Percentiles rank a stretch among this genome's conserved stretches.
Conservation (phyloP, 2,888 invertebrate species). For the Melanophora roralis region DNA sequence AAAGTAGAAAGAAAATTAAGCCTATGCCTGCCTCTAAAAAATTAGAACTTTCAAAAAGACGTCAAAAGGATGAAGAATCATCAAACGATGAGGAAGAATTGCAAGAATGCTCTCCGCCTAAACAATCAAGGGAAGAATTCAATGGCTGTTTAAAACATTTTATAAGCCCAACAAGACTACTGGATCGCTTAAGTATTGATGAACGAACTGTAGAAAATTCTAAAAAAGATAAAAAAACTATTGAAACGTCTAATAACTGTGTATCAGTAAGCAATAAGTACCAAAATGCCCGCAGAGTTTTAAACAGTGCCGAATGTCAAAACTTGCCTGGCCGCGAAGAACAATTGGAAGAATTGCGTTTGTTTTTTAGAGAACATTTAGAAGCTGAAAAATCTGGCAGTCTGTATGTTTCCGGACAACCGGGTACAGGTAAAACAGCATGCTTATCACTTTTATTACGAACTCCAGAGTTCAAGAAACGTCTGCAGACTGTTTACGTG, state of each 20-base stretch:
- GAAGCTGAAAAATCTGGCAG: conserved; percentile 84
- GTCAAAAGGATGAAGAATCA: conserved; percentile 25
- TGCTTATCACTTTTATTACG: conserved; percentile 86
- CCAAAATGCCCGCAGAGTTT: conserved; percentile 75
- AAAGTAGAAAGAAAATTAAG: conserved; percentile 42
- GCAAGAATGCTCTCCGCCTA: conserved; percentile 72
- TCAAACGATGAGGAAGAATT: conserved; percentile 45
- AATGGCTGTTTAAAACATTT: conserved; percentile 65
- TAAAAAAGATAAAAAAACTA: neutral
- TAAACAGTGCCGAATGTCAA: conserved; percentile 77
- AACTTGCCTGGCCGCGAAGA: conserved; percentile 86
- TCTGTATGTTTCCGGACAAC: conserved; percentile 96
- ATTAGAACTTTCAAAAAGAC: conserved; percentile 52
- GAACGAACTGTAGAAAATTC: conserved; percentile 54
- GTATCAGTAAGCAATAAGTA: conserved; percentile 72
- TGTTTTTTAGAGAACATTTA: conserved; percentile 84
- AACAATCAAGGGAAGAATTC: conserved; percentile 68
- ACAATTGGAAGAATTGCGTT: conserved; percentile 83
- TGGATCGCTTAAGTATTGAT: conserved; percentile 74
- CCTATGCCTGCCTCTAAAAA: conserved; percentile 59
- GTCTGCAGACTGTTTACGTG: conserved; percentile 80
- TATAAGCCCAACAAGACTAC: conserved; percentile 73
- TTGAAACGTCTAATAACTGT: neutral
- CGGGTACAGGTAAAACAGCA: conserved; percentile 97
- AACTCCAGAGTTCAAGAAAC: conserved; percentile 78